These are phyloP conservation scores for Calosoma granatense DNA, from an alignment of 1,140 invertebrate genomes.

Conservation along the genomic window DNA sequence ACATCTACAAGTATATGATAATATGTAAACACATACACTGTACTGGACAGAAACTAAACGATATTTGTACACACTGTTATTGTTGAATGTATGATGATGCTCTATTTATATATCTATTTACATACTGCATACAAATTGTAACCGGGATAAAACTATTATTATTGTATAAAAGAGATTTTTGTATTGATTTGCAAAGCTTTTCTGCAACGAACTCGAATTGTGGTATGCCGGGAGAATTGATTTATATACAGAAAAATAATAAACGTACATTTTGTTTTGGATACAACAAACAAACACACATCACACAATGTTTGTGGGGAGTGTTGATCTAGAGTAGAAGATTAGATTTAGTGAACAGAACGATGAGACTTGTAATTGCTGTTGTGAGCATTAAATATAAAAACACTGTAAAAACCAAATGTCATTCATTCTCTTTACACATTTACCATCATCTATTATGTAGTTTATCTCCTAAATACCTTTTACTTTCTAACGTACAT, in stretches of 20 bases:
- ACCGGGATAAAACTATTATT: not conserved
- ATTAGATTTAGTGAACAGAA: conserved; percentile 5
- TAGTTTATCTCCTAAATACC: too few relatives aligned
- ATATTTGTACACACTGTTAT: conserved; percentile 26
- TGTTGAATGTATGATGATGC: conserved; percentile 21
- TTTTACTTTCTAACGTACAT: too few relatives aligned
- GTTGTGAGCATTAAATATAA: conserved; percentile 31
- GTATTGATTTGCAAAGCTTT: not conserved
- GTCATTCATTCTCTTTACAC: not conserved
- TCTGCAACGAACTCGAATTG: not conserved
- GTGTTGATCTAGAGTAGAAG: not conserved
- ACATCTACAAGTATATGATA: too few relatives aligned
- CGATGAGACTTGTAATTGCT: conserved; percentile 25
- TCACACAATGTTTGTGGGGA: not conserved
- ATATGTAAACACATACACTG: too few relatives aligned
- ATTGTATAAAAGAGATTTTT: not conserved
- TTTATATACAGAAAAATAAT: not conserved
- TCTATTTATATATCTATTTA: conserved; percentile 21
- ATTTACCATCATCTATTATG: too few relatives aligned
- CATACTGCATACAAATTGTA: conserved; percentile 16
- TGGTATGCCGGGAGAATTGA: not conserved
- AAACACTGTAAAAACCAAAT: not conserved
- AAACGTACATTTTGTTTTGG: not conserved
- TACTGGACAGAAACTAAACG: too few relatives aligned
- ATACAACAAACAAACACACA: conserved; percentile 1